These are phyloP conservation scores for Dilophus febrilis DNA, from an alignment of 2,888 invertebrate genomes.

Conservation along the genomic window DNA sequence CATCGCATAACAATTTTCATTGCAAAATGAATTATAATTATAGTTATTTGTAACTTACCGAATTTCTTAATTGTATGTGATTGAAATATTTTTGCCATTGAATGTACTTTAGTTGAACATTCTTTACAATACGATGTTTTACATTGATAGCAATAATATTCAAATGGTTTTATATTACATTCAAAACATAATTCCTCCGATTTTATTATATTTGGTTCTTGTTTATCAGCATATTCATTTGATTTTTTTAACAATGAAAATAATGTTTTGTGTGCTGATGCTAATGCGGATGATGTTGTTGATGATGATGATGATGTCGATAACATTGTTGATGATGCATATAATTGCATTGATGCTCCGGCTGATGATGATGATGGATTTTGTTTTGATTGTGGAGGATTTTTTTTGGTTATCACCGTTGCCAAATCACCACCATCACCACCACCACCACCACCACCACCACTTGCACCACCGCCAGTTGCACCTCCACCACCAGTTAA, in stretches of 20 bases:
- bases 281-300: too few relatives aligned
- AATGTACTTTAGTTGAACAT: constrained; percentile 1
- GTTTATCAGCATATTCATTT: too few relatives aligned
- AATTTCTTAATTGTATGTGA: neutral
- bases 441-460: constrained; percentile 19
- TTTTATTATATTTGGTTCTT: too few relatives aligned
- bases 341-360: too few relatives aligned
- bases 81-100: neutral
- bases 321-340: too few relatives aligned
- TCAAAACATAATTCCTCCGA: neutral
- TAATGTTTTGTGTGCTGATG: too few relatives aligned
- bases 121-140: neutral
- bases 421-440: neutral
- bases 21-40: neutral
- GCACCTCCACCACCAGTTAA: too few relatives aligned
- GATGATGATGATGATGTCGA: too few relatives aligned
- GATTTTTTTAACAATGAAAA: too few relatives aligned
- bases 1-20: too few relatives aligned
- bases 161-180: neutral
- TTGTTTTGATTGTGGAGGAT: neutral
- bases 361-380: too few relatives aligned
- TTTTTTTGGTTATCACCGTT: neutral
- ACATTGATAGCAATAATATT: neutral
- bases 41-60: neutral
- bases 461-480: too few relatives aligned